phyloP scores from a whole-genome alignment of 2,888 invertebrate species.

The Drosophila bunnanda region DNA sequence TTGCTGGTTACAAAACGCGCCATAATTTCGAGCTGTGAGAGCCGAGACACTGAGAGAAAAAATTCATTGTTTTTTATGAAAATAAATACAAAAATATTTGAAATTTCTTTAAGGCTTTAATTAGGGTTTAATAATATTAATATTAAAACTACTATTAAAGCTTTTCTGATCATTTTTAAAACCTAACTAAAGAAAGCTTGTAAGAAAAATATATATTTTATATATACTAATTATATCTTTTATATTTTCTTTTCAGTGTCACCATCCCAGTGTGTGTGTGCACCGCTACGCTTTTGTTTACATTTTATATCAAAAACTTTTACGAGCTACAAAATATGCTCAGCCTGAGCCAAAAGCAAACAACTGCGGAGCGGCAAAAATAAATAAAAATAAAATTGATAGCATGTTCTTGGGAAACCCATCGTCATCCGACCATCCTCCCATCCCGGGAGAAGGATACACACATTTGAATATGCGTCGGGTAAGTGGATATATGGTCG shows the following conservation, averaged over 20 bases:
- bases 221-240: neutral
- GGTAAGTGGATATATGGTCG: constrained; percentile 32
- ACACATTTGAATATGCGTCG: constrained; percentile 18
- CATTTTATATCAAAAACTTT: constrained; percentile 78
- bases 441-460: constrained; percentile 7
- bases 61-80: neutral
- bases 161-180: too few relatives aligned
- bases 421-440: neutral
- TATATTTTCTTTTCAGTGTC: constrained; percentile 1
- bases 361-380: constrained; percentile 60
- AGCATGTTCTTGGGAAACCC: constrained; percentile 54
- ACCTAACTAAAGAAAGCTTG: too few relatives aligned
- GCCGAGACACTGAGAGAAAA: constrained; percentile 8
- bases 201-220: neutral
- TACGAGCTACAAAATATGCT: constrained; percentile 77
- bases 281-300: constrained; percentile 56
- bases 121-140: neutral
- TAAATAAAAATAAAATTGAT: constrained; percentile 75
- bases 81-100: neutral
- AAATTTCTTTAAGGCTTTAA: neutral
- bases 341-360: constrained; percentile 60
- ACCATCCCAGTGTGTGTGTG: neutral
- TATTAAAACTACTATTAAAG: too few relatives aligned
- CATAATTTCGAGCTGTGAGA: constrained; percentile 31
- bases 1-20: constrained; percentile 46